Evolutionary conservation across 2,888 invertebrate species (phyloP).

Genomic region (Pachymerium ferrugineum): DNA sequence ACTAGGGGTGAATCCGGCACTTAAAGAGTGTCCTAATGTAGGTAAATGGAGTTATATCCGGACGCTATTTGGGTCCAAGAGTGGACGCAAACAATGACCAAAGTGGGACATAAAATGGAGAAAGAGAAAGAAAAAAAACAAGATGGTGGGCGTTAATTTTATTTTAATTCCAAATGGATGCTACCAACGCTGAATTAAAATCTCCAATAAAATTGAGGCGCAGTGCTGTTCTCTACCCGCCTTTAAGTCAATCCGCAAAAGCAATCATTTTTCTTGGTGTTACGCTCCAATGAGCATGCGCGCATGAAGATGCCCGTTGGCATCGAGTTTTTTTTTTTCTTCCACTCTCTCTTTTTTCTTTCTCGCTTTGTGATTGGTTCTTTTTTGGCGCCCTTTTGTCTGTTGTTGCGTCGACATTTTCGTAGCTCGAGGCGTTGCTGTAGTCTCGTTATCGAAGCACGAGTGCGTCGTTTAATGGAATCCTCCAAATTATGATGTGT

Average conservation of each 20-base stretch:
- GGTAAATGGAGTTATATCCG: conserved; percentile 3
- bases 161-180: too few relatives aligned
- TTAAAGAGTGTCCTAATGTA: conserved; percentile 24
- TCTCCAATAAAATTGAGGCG: conserved; percentile 11
- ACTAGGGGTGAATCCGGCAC: not conserved
- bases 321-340: not conserved
- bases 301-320: conserved; percentile 27
- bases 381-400: conserved; percentile 27
- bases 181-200: conserved; percentile 14
- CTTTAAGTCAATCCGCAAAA: conserved; percentile 27
- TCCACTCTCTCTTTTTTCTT: not conserved
- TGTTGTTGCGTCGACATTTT: conserved; percentile 23
- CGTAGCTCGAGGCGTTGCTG: conserved; percentile 19
- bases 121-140: not conserved
- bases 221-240: not conserved
- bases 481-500: conserved; percentile 27
- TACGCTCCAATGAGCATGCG: conserved; percentile 19
- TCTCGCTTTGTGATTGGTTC: conserved; percentile 17
- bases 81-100: conserved; percentile 14
- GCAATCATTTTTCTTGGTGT: conserved; percentile 16
- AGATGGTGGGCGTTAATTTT: not conserved
- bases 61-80: not conserved
- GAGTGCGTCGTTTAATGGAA: conserved; percentile 23
- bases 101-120: not conserved
- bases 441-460: conserved; percentile 22